Evolutionary conservation across 2,797 vertebrate species (phyloP), one percentile per base, ranked within the genome.

Genomic region (Oryzias dopingdopingensis): DNA sequence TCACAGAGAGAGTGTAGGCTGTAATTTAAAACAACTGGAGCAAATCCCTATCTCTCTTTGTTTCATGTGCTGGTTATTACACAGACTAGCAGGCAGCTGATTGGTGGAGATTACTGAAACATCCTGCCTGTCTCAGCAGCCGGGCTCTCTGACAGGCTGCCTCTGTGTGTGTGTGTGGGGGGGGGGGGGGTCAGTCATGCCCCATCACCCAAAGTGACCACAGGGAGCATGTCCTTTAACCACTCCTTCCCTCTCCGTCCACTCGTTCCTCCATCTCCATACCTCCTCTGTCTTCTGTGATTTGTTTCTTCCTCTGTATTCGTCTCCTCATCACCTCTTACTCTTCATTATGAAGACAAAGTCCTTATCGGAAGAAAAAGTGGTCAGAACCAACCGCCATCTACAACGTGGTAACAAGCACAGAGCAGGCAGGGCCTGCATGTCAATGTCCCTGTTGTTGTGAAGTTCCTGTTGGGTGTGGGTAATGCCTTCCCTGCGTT

Each of bases 11-110:
- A 73, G 58, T 67, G 82, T 74, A 70, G 59, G 83, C 79, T 88
- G 88, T 90, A 89, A 91, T 92, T 91, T 90, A 91, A 91, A 92
- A 84, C 89, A 90, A 91, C 84, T 72, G 88, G 87, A 82, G 83
- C 83, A 76, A 52, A 77, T 81, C 76, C 41, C 66, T 24, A 58
- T 17, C 41, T 61, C 73, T 52, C 67, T 49, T 22, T 20, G 68
- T 63, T 83, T 77, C 80, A 84, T 76, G 53, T 70, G 22, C 62
- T 15, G 37, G 89, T 86, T 86, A 94, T 94, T 93, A 94, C 92
- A 94, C 90, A 94, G 90, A 89, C 92, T 90, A 94, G 91, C 92
- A 94, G 88, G 91, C 91, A 94, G 90, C 91, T 93, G 92, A 95
- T 95, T 95, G 93, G 90, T 90, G 90, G 86, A 94, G 92, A 94